Percentiles rank a stretch among this genome's conserved stretches.
Conservation (phyloP, 2,113 vertebrate genomes). For the Eudyptes chrysolophus region DNA sequence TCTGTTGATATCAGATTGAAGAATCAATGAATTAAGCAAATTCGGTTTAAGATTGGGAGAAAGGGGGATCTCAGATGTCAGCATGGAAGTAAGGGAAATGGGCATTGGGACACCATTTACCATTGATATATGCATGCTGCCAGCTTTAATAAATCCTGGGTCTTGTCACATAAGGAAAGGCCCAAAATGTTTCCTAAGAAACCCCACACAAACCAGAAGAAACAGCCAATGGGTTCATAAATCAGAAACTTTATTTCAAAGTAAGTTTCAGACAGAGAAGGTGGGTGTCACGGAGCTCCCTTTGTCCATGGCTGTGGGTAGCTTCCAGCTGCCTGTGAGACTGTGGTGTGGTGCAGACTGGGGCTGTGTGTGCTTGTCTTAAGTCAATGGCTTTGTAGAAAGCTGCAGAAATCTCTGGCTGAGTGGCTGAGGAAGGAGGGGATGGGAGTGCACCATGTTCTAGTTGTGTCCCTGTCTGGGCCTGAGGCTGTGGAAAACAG, state of each 20-base stretch:
- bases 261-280: not conserved
- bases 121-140: not conserved
- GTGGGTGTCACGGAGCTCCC: fast-evolving
- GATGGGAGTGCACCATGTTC: not conserved
- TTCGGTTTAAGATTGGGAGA: not conserved
- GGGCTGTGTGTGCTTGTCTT: not conserved
- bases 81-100: not conserved
- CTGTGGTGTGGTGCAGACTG: not conserved
- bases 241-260: not conserved
- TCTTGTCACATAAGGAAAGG: not conserved
- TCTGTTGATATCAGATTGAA: not conserved
- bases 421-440: not conserved
- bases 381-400: not conserved
- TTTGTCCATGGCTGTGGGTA: not conserved
- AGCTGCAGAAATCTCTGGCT: not conserved
- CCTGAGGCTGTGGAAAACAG: not conserved
- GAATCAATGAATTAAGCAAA: not conserved
- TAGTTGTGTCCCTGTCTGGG: not conserved
- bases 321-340: not conserved
- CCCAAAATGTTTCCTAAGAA: not conserved
- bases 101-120: not conserved
- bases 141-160: not conserved
- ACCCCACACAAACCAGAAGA: not conserved
- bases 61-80: not conserved
- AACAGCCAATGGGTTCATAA: not conserved